A percentile compares a stretch with the other conserved stretches of the same genome.
phyloP scores from a whole-genome alignment of 2,113 vertebrate genomes.

The Sorex fumeus region DNA sequence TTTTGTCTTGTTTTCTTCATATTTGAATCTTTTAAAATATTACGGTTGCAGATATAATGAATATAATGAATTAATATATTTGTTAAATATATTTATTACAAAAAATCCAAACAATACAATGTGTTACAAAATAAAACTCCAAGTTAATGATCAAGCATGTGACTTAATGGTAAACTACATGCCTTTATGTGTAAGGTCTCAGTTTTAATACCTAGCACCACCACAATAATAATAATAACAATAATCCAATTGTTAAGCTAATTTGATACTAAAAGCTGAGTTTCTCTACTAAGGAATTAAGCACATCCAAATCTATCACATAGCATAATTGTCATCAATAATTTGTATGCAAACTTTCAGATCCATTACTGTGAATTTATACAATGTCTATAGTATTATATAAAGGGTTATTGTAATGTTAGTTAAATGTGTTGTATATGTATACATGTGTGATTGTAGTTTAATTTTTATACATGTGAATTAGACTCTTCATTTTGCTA shows the following conservation, averaged over 20 bases:
- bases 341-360: neutral
- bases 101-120: conserved; percentile 40
- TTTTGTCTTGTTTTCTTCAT: neutral
- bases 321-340: neutral
- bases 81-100: neutral
- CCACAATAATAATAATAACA: too few species aligned
- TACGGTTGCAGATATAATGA: neutral
- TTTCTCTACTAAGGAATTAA: neutral
- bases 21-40: conserved; percentile 32
- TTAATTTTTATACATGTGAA: neutral
- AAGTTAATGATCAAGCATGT: neutral
- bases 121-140: conserved; percentile 42
- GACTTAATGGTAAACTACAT: too few species aligned
- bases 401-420: neutral
- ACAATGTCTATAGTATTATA: conserved; percentile 1
- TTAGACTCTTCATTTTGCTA: neutral
- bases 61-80: conserved; percentile 1
- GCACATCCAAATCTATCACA: neutral
- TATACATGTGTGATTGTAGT: neutral
- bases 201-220: too few species aligned
- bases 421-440: neutral
- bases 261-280: neutral
- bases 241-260: neutral
- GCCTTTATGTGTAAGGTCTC: too few species aligned
- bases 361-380: conserved; percentile 3